Evolutionary conservation across 2,113 vertebrate genomes (phyloP).

Genomic region (Scartelaos histophorus): DNA sequence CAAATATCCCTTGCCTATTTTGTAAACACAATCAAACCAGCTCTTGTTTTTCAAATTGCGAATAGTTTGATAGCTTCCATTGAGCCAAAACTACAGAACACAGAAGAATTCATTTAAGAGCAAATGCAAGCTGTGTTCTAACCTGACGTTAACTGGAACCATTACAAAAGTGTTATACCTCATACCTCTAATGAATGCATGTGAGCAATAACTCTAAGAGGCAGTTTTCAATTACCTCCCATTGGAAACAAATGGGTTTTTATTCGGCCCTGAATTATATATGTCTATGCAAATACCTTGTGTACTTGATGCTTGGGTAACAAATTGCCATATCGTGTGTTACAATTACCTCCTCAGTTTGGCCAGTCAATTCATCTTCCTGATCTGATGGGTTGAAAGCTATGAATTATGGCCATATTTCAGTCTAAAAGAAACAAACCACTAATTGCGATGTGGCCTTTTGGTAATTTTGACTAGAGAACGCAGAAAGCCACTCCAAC

Average conservation of each 20-base stretch:
- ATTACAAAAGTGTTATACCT: conserved; percentile 59
- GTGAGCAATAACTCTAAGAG: conserved; percentile 56
- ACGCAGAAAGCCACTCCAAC: conserved; percentile 74
- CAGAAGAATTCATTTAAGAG: conserved; percentile 28
- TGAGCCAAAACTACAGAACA: conserved; percentile 41
- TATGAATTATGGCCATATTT: conserved; percentile 85
- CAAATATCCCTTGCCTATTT: conserved; percentile 39
- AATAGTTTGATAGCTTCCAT: conserved; percentile 26
- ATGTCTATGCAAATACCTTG: conserved; percentile 72
- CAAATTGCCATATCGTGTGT: conserved; percentile 83
- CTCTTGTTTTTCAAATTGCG: conserved; percentile 45
- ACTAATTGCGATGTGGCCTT: conserved; percentile 83
- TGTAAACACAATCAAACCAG: conserved; percentile 56
- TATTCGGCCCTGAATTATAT: conserved; percentile 52
- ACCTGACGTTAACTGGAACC: conserved; percentile 55
- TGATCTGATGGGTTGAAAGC: conserved; percentile 78
- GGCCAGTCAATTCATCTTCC: conserved; percentile 78
- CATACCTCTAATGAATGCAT: conserved; percentile 60
- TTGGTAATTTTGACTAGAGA: conserved; percentile 75
- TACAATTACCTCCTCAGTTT: conserved; percentile 77
- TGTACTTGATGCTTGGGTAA: conserved; percentile 76
- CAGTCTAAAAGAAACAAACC: conserved; percentile 83
- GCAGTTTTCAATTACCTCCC: conserved; percentile 64
- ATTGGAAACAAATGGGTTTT: conserved; percentile 66
- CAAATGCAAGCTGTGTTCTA: conserved; percentile 41